These are phyloP conservation scores for Nycteola revayana DNA, from an alignment of 2,888 invertebrate genomes.

Conservation along the genomic window DNA sequence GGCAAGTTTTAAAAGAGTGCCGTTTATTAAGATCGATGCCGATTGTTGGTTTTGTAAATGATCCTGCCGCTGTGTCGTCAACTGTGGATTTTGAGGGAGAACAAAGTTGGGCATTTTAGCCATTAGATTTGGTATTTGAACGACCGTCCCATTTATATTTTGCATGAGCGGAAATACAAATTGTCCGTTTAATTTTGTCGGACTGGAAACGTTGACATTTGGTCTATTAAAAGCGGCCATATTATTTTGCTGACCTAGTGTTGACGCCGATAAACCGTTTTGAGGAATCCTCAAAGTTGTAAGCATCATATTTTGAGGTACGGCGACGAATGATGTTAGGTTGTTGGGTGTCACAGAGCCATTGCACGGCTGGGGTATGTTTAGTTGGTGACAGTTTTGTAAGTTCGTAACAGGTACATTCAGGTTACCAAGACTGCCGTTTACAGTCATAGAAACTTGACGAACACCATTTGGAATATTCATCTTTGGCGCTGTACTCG, in stretches of 20 bases:
- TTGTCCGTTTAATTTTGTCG: slow-evolving; percentile 74
- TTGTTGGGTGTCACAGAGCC: slow-evolving; percentile 65
- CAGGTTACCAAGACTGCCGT: slow-evolving; percentile 59
- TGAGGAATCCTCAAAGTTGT: slow-evolving; percentile 82
- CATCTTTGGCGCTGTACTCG: slow-evolving; percentile 65
- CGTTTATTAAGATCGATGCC: slow-evolving; percentile 76
- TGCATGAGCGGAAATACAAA: slow-evolving; percentile 84
- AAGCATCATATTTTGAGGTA: slow-evolving; percentile 80
- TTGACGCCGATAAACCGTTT: slow-evolving; percentile 64
- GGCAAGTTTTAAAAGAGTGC: slow-evolving; percentile 73
- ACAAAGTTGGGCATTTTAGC: slow-evolving; percentile 81
- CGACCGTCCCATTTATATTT: slow-evolving; percentile 80
- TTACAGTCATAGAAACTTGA: slow-evolving; percentile 65
- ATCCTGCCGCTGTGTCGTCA: slow-evolving; percentile 62
- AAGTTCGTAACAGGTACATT: slow-evolving; percentile 67
- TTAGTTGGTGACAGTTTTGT: slow-evolving; percentile 71
- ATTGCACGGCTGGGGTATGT: slow-evolving; percentile 65
- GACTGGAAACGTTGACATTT: slow-evolving; percentile 71
- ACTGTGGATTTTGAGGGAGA: slow-evolving; percentile 64
- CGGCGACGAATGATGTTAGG: slow-evolving; percentile 70
- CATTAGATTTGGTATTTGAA: slow-evolving; percentile 84
- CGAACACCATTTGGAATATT: slow-evolving; percentile 68
- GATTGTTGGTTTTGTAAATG: slow-evolving; percentile 69
- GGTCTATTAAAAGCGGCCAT: slow-evolving; percentile 61
- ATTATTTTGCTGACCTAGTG: slow-evolving; percentile 63